Percentiles rank a stretch among this genome's conserved stretches.
phyloP scores from a whole-genome alignment of 2,888 invertebrate genomes.

The Pollenia amentaria region DNA sequence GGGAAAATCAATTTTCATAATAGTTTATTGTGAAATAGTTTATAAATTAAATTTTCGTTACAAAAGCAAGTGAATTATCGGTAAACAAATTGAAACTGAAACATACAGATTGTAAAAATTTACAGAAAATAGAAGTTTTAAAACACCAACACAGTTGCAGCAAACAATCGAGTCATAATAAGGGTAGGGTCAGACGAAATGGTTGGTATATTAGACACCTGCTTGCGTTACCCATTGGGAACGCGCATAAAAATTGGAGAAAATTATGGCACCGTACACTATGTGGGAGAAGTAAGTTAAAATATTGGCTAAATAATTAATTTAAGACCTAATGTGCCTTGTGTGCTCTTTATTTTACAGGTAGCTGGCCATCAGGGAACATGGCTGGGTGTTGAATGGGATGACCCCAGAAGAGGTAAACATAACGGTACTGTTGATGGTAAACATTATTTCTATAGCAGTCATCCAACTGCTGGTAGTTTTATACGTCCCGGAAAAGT shows the following conservation, averaged over 20 bases:
- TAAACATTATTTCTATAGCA: slow-evolving; percentile 91
- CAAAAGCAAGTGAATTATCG: slow-evolving; percentile 43
- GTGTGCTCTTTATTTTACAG: slow-evolving; percentile 75
- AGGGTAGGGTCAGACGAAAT: slow-evolving; percentile 76
- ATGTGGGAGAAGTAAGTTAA: slow-evolving; percentile 88
- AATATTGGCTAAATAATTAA: slow-evolving; percentile 19
- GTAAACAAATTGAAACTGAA: not conserved
- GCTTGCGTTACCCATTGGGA: slow-evolving; percentile 82
- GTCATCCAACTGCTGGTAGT: slow-evolving; percentile 93
- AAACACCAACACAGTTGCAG: slow-evolving; percentile 36
- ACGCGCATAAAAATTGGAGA: slow-evolving; percentile 82
- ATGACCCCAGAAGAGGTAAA: slow-evolving; percentile 94
- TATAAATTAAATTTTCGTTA: slow-evolving; percentile 52
- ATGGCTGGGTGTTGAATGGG: slow-evolving; percentile 99
- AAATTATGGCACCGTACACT: slow-evolving; percentile 88
- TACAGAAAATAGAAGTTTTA: slow-evolving; percentile 2
- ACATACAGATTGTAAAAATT: slow-evolving; percentile 1
- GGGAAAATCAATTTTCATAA: slow-evolving; percentile 53
- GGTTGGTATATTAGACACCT: slow-evolving; percentile 83
- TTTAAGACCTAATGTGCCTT: not conserved
- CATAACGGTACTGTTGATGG: slow-evolving; percentile 95
- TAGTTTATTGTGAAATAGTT: slow-evolving; percentile 5
- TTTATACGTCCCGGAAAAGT: slow-evolving; percentile 94
- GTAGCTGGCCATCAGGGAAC: slow-evolving; percentile 88
- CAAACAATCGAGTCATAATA: slow-evolving; percentile 14